Conservation (phyloP, 2,797 vertebrate genomes). For the Picus viridis region DNA sequence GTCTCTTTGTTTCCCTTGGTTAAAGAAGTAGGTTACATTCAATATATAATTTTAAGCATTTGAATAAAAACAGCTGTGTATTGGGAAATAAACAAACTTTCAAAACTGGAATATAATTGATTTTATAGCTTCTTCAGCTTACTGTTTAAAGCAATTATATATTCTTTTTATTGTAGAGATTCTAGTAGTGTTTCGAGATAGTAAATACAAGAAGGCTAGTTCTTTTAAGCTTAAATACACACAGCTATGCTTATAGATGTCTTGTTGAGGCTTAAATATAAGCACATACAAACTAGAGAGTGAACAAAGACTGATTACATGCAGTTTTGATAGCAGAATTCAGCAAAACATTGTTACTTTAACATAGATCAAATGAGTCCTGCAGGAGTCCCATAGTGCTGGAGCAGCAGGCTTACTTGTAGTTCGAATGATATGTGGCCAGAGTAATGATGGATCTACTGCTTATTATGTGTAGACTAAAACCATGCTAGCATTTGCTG, state of each 20-base stretch:
- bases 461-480: not conserved
- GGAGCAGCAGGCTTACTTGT: not conserved
- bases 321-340: not conserved
- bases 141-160: not conserved
- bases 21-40: not conserved
- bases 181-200: not conserved
- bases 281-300: fast-evolving
- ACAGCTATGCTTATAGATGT: not conserved
- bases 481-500: not conserved
- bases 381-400: not conserved
- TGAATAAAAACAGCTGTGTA: not conserved
- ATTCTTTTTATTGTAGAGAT: not conserved
- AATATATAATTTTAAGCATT: not conserved
- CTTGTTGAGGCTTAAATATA: not conserved
- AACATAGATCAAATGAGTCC: not conserved
- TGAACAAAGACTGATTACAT: not conserved
- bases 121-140: not conserved
- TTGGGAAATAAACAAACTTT: not conserved
- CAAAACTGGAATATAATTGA: not conserved
- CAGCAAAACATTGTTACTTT: not conserved
- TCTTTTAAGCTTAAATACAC: not conserved
- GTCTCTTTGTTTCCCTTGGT: not conserved
- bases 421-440: not conserved
- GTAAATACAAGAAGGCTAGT: not conserved
- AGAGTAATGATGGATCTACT: not conserved